Percentiles rank a stretch among this genome's conserved stretches.
These are phyloP conservation scores for Ochlodes sylvanus DNA, from an alignment of 2,888 invertebrate genomes.

Conservation along the genomic window DNA sequence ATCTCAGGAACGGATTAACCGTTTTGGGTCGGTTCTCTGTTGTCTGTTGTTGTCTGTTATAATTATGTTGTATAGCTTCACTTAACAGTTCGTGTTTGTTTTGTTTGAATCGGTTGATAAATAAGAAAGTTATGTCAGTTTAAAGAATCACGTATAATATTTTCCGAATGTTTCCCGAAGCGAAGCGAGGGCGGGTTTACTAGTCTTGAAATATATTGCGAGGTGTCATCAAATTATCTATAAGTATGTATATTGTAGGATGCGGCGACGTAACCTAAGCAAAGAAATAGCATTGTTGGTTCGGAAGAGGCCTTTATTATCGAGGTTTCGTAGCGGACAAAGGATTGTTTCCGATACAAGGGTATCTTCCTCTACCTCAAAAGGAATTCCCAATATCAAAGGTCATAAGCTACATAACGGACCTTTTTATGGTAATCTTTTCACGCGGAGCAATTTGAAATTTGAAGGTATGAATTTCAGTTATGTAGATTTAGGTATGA, in stretches of 20 bases:
- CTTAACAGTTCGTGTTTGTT: too few relatives aligned
- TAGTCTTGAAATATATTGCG: neutral
- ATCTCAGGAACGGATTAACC: too few relatives aligned
- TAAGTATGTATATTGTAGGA: neutral
- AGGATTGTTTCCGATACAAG: conserved; percentile 47
- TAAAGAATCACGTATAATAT: too few relatives aligned
- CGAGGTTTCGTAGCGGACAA: conserved; percentile 25
- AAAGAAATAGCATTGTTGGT: conserved; percentile 11
- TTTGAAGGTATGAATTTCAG: conserved; percentile 18
- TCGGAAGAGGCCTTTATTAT: conserved; percentile 27
- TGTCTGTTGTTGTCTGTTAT: too few relatives aligned
- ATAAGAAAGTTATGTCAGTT: too few relatives aligned
- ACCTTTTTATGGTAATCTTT: conserved; percentile 50
- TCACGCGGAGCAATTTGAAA: conserved; percentile 41
- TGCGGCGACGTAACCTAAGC: neutral
- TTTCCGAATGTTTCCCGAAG: too few relatives aligned
- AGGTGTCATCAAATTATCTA: neutral
- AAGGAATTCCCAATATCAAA: conserved; percentile 51
- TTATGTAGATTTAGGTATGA: conserved; percentile 27
- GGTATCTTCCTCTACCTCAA: conserved; percentile 49
- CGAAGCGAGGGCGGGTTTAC: too few relatives aligned
- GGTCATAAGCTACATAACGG: conserved; percentile 42
- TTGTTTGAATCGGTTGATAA: too few relatives aligned
- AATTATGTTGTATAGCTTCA: too few relatives aligned
- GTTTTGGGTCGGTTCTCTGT: too few relatives aligned